Evolutionary conservation across 1,140 invertebrate species (phyloP), one percentile per base, ranked within the genome.

Genomic region (Bursaphelenchus mucronatus): DNA sequence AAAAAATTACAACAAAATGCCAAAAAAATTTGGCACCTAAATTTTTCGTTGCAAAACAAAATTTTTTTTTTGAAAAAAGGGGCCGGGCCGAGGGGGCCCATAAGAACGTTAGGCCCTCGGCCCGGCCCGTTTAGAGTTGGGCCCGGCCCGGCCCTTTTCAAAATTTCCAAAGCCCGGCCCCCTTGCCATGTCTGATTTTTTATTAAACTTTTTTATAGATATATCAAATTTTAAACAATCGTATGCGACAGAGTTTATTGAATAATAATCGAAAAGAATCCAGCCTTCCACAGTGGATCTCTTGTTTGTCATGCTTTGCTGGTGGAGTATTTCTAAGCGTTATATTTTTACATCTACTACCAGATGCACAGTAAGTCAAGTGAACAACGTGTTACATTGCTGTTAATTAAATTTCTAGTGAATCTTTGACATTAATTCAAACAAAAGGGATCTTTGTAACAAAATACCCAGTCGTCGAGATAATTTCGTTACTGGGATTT

Each of bases 361-460:
- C 64, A 13, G 64, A 65, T 67, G 56, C 64, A 54, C 56, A 46
- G 64, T 65, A 51, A 50, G 64, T 65, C 39, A 6, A 68, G 8
- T 13, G 0, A 10, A 8, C 10, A 19, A n/a, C 5, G 10, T 15
- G 17, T 15, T 19, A 15, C n/a, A n/a, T 17, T 41, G 5, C 15
- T 21, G 10, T 44, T 59, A 3, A 67, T 54, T 41, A 11, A 50
- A n/a, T 9, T 47, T 65, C 49, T 41, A 65, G 64, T 39, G 47
- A 54, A 40, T 30, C 50, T 30, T 47, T 65, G 13, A 41, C 41
- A 6, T n/a, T 21, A 21, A 63, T 65, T 39, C 65, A 65, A 39
- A 30, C 11, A 4, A 17, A 40, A 41, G 64, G 64, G 11, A 9
- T 17, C 39, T 66, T 40, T n/a, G 19, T 40, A 3, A 65, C 50